Evolutionary conservation across 1,140 invertebrate species (phyloP).

Genomic region (Bombus impatiens): DNA sequence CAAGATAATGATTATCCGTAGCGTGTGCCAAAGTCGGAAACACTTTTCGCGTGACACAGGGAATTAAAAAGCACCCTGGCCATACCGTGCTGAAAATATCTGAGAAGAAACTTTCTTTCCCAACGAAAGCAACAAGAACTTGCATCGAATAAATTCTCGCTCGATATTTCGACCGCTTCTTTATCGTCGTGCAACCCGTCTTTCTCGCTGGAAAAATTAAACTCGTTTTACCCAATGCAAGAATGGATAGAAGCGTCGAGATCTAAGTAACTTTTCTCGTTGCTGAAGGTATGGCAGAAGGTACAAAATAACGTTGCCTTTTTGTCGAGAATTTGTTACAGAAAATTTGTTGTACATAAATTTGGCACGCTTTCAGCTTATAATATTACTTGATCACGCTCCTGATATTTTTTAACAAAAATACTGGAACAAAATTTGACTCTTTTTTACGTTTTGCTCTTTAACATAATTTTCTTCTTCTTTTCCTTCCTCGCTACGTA

Average conservation of each 20-base stretch:
- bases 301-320: not conserved
- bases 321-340: not conserved
- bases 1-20: slow-evolving; percentile 38
- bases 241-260: not conserved
- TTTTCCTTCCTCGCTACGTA: no score
- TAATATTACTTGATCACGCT: no score
- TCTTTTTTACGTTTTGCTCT: no score
- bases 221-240: no score
- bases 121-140: not conserved
- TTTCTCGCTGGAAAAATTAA: not conserved
- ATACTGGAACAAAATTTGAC: no score
- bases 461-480: no score
- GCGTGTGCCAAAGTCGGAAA: not conserved
- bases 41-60: slow-evolving; percentile 22
- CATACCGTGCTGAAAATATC: slow-evolving; percentile 3
- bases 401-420: not conserved
- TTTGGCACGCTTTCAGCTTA: not conserved
- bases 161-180: not conserved
- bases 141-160: slow-evolving; percentile 3
- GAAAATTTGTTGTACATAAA: not conserved
- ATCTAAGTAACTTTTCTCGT: not conserved
- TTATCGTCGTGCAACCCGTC: not conserved
- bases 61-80: not conserved
- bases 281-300: not conserved
- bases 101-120: not conserved